Base-by-base conservation (phyloP, 2,888 invertebrate species). In the Caenorhabditis becei region DNA sequence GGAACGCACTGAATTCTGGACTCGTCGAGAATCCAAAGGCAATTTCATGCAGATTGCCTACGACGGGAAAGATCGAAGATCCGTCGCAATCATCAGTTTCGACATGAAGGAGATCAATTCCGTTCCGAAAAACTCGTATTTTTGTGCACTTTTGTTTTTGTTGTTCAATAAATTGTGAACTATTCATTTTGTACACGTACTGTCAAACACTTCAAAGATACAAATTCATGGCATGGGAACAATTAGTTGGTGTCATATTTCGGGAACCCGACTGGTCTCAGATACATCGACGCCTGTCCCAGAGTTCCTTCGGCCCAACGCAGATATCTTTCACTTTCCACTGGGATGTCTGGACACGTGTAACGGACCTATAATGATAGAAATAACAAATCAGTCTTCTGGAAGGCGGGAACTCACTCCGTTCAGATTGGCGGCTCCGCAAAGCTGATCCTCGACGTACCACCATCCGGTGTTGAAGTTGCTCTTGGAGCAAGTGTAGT, bases 401-500 rank as follows among this genome's bases (percentile, higher is more conserved):
- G 14, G 41, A 41, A 5, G 3, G 8, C 16, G 7, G 5, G 8
- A 41, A 41, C 41, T 41, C 41, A 41, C 83, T 56, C 88, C 88
- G 65, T 88, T 88, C 58, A 88, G 71, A 53, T 88, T 86, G 32
- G 87, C 88, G 1, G 82, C 75, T 24, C 88, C 88, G 63, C 88
- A 88, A 14, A 77, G 59, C 53, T 78, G 77, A 70, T 70, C 77
- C 56, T 77, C 74, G 23, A 69, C 84, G 54, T 83, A 88, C 88
- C 88, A 88, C 84, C 84, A 88, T 37, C 88, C 88, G 20, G 87
- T 87, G 66, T 86, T 85, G 67, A 80, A 82, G 78, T 83, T 87
- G n/a, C 77, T 56, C 41, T 77, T 66, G 23, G 87, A 82, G 62
- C 87, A 87, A 8, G 80, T 78, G 37, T 79, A 81, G 32, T 77